phyloP scores from a whole-genome alignment of 2,797 vertebrate genomes.

The Sylvia borin region DNA sequence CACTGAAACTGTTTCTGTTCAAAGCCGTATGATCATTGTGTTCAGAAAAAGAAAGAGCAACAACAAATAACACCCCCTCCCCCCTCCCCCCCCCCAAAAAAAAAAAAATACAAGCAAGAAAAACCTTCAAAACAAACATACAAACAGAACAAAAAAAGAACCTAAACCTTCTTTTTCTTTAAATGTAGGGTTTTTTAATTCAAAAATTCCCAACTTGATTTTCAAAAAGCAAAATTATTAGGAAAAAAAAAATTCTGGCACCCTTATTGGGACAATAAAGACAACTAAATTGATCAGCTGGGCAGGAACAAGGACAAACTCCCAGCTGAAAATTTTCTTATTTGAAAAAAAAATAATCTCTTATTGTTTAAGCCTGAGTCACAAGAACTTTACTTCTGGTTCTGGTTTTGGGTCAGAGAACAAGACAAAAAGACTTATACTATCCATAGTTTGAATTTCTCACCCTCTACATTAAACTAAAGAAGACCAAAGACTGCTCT shows the following conservation, averaged over 20 bases:
- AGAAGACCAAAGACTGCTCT: not conserved
- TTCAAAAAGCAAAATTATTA: not conserved
- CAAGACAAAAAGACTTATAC: not conserved
- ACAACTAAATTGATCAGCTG: not conserved
- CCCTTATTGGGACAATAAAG: not conserved
- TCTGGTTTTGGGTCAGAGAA: not conserved
- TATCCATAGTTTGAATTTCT: not conserved
- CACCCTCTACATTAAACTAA: not conserved
- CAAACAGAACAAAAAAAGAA: not conserved
- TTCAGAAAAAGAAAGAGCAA: not conserved
- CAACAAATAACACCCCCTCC: not conserved
- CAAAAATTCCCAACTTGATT: not conserved
- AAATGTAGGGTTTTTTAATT: not conserved
- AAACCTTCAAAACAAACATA: not conserved
- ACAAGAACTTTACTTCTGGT: not conserved
- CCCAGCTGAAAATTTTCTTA: not conserved
- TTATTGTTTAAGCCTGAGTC: not conserved
- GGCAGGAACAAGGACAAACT: not conserved
- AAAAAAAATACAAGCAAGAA: not conserved
- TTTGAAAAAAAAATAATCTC: not conserved
- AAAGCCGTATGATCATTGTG: not conserved
- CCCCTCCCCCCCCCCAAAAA: not conserved
- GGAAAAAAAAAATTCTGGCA: not conserved
- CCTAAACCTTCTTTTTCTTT: fast-evolving
- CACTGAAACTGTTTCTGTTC: not conserved